Conservation (phyloP, 2,888 invertebrate genomes). For the Chaitophorus viminalis region DNA sequence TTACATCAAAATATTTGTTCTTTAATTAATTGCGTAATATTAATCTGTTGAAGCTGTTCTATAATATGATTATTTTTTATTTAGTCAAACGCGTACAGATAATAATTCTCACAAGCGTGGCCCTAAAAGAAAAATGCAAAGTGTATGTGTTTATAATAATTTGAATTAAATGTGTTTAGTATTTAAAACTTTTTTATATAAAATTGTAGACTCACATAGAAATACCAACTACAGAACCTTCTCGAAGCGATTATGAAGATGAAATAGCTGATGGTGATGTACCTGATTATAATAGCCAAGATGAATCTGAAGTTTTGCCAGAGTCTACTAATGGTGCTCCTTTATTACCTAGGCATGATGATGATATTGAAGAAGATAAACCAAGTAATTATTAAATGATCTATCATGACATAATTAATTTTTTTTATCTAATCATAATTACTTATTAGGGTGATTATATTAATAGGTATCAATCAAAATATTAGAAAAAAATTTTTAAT, state of each 20-base stretch:
- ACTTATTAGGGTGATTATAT: no score
- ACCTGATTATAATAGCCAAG: slow-evolving; percentile 67
- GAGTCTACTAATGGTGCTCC: slow-evolving; percentile 55
- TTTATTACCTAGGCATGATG: slow-evolving; percentile 55
- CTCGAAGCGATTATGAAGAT: slow-evolving; percentile 68
- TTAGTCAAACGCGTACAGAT: slow-evolving; percentile 69
- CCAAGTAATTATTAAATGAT: slow-evolving; percentile 26
- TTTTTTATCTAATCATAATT: neutral
- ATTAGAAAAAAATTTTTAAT: no score
- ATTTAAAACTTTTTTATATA: neutral
- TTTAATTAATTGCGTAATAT: neutral
- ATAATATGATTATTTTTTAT: slow-evolving; percentile 27
- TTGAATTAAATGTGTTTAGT: neutral
- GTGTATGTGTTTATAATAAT: slow-evolving; percentile 62
- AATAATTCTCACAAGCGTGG: slow-evolving; percentile 72
- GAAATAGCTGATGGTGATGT: slow-evolving; percentile 64
- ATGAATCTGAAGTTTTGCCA: slow-evolving; percentile 66
- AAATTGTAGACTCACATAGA: slow-evolving; percentile 36
- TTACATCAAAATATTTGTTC: slow-evolving; percentile 26
- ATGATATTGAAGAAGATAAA: slow-evolving; percentile 54
- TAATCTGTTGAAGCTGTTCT: neutral
- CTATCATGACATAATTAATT: neutral
- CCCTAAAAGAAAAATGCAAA: slow-evolving; percentile 74
- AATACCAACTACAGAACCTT: slow-evolving; percentile 63
- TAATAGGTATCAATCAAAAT: no score